Conservation (phyloP, 2,797 vertebrate species). For the Periophthalmus magnuspinnatus region DNA sequence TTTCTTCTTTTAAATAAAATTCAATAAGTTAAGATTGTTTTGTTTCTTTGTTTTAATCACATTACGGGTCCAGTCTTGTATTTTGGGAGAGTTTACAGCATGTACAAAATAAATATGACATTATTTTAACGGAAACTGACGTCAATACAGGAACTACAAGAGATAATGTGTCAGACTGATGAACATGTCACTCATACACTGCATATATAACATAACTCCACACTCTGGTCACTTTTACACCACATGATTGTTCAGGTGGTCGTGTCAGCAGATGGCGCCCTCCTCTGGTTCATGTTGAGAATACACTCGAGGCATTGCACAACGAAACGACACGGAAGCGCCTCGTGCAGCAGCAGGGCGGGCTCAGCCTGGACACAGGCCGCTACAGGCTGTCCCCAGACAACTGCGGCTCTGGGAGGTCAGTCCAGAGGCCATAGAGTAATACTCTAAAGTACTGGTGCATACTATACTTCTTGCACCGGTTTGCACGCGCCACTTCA, state of each 20-base stretch:
- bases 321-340: conserved; percentile 56
- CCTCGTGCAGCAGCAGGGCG: neutral
- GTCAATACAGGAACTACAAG: neutral
- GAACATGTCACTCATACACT: conserved; percentile 31
- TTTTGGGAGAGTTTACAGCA: too few relatives aligned
- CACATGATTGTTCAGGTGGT: conserved; percentile 55
- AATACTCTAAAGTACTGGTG: neutral
- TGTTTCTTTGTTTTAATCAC: neutral
- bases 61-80: too few relatives aligned
- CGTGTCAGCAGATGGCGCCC: conserved; percentile 68
- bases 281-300: conserved; percentile 61
- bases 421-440: conserved; percentile 10
- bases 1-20: conserved; percentile 57
- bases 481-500: neutral
- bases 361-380: neutral
- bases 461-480: neutral
- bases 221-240: conserved; percentile 4
- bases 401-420: conserved; percentile 1
- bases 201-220: too few relatives aligned
- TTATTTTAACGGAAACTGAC: neutral
- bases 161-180: conserved; percentile 45
- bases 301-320: conserved; percentile 49
- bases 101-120: too few relatives aligned
- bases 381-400: neutral
- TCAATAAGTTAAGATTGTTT: conserved; percentile 1